Evolutionary conservation across 1,140 invertebrate species (phyloP).

Genomic region (Temnothorax curvispinosus): DNA sequence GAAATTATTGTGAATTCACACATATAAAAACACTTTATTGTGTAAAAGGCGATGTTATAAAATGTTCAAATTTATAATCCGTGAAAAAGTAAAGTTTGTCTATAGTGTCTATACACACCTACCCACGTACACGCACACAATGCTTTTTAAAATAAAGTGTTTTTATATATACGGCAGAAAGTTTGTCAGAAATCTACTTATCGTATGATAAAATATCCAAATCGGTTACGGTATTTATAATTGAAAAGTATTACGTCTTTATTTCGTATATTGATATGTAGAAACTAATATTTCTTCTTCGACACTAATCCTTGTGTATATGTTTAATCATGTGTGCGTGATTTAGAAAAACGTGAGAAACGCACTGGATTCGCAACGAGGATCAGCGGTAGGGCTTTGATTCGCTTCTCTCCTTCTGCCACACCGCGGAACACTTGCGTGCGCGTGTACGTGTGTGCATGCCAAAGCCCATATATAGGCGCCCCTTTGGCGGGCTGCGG

Average conservation of each 20-base stretch:
- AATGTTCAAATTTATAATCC: not conserved
- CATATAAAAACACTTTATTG: not conserved
- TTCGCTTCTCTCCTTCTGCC: conserved; percentile 2
- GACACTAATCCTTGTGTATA: not conserved
- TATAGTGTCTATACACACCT: too few relatives aligned
- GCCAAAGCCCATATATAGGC: conserved; percentile 73
- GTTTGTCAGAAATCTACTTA: not conserved
- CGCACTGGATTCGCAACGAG: not conserved
- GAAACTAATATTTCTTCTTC: not conserved
- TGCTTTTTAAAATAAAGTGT: not conserved
- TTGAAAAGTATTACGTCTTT: not conserved
- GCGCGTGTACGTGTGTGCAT: too few relatives aligned
- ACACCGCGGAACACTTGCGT: not conserved
- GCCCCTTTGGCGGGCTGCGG: conserved; percentile 43
- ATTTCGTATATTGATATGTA: not conserved
- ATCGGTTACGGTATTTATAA: not conserved
- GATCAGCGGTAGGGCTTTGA: conserved; percentile 1
- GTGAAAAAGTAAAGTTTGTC: not conserved
- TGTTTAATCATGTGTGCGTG: not conserved
- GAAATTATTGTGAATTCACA: not conserved
- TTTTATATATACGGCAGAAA: not conserved
- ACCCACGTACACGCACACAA: not conserved
- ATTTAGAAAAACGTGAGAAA: conserved; percentile 13
- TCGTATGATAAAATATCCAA: not conserved
- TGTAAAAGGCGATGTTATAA: not conserved